Conservation (phyloP, 2,888 invertebrate genomes). For the Tenthredo livida region DNA sequence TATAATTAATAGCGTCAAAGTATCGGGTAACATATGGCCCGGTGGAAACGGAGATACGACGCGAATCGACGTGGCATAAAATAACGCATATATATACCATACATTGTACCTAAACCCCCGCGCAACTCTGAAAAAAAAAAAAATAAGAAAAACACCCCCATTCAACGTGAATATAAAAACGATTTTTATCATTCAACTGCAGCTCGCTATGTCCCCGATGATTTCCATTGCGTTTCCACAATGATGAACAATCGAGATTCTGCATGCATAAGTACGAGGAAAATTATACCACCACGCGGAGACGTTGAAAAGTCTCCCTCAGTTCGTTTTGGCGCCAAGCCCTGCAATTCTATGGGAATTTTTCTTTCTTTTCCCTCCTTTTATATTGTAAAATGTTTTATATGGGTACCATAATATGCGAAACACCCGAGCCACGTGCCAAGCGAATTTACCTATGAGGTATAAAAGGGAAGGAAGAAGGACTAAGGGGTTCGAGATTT, state of each 20-base stretch:
- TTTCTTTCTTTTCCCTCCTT: neutral
- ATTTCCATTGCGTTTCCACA: no score
- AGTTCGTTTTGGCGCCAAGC: no score
- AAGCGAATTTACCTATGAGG: neutral
- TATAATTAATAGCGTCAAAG: constrained; percentile 76
- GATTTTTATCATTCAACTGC: neutral
- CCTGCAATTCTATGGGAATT: no score
- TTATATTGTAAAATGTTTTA: no score
- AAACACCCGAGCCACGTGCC: neutral
- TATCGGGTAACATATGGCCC: constrained; percentile 76
- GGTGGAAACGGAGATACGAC: constrained; percentile 56
- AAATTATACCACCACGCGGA: no score
- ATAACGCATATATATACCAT: neutral
- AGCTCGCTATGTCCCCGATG: neutral
- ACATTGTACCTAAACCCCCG: neutral
- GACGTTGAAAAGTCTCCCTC: neutral
- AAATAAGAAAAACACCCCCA: no score
- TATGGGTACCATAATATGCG: no score
- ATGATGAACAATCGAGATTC: no score
- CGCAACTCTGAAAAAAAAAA: neutral
- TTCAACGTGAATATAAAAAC: neutral
- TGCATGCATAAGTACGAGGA: no score
- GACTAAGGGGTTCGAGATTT: neutral
- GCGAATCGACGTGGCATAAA: constrained; percentile 4
- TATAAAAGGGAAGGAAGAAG: neutral